Evolutionary conservation across 2,888 invertebrate species (phyloP), one percentile per base, ranked within the genome.

Genomic region (Drosophila silvestris): DNA sequence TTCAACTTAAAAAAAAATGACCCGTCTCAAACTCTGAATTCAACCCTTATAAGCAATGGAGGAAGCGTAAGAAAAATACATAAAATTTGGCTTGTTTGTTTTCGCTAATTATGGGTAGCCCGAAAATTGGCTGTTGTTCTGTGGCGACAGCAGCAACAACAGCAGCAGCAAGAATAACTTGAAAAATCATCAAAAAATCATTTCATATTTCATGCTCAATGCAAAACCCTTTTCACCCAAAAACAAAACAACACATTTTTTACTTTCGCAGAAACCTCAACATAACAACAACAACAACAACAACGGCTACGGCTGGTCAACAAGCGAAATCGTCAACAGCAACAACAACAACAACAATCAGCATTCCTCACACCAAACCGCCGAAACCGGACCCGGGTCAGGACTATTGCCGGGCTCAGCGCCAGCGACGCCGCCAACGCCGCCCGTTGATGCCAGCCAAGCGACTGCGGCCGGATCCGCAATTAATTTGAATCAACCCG

Each of bases 401-500:
- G 77, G 75, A 65, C 77, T 74, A 57, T 76, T 72, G 59, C 77
- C 77, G 35, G 74, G 51, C 26, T 75, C 77, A 65, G 72, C 65
- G 60, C 74, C 83, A 33, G 76, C 78, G 41, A 89, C 89, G 44
- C 88, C 91, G 32, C 85, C 83, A 53, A 83, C 91, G 57, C 85
- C 83, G 69, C 81, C 85, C 44, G 81, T 69, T 47, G 70, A 80
- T 59, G 72, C 59, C 56, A 69, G 70, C 50, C 83, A 86, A 77
- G 73, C 75, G 68, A 81, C 82, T 67, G 60, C 77, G 47, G 41
- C 76, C 51, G 72, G 73, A 65, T 77, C 90, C 74, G 78, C 82
- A 81, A 89, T 85, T 81, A 90, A 91, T 85, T 86, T 90, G 78
- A 85, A 90, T 85, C 79, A 83, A 74, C 90, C 91, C 87, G 86